A percentile compares a stretch with the other conserved stretches of the same genome.
phyloP scores from a whole-genome alignment of 2,113 vertebrate species.

The Neofelis nebulosa region DNA sequence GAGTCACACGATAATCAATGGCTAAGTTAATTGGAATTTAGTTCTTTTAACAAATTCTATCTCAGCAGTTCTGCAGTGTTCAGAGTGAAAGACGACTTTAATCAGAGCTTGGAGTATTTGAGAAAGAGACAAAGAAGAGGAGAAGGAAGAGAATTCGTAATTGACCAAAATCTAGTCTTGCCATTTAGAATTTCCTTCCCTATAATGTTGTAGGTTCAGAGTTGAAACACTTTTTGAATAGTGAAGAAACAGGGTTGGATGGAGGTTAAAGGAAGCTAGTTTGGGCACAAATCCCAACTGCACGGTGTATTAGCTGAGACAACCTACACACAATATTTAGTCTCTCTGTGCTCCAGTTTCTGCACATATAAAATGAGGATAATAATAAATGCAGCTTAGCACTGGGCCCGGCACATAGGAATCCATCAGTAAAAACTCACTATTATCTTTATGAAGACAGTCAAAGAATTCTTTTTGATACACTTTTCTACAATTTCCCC shows the following conservation, averaged over 20 bases:
- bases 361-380: not conserved
- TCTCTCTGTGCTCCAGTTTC: not conserved
- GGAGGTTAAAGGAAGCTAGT: not conserved
- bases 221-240: not conserved
- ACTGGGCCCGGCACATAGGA: not conserved
- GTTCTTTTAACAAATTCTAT: constrained; percentile 38
- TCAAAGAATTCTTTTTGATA: not conserved
- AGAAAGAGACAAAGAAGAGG: constrained; percentile 33
- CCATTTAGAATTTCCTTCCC: not conserved
- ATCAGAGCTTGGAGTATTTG: constrained; percentile 28
- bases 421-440: not conserved
- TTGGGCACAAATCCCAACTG: not conserved
- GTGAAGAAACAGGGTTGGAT: not conserved
- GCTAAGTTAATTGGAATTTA: constrained; percentile 57
- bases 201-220: not conserved
- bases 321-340: not conserved
- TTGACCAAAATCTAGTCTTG: not conserved
- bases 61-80: constrained; percentile 10
- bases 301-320: not conserved
- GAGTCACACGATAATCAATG: constrained; percentile 51
- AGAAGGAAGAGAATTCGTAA: constrained; percentile 27
- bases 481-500: not conserved
- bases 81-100: constrained; percentile 51
- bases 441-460: not conserved
- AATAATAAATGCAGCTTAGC: not conserved